Base-by-base conservation (phyloP, 2,113 vertebrate species). In the Ursus arctos region DNA sequence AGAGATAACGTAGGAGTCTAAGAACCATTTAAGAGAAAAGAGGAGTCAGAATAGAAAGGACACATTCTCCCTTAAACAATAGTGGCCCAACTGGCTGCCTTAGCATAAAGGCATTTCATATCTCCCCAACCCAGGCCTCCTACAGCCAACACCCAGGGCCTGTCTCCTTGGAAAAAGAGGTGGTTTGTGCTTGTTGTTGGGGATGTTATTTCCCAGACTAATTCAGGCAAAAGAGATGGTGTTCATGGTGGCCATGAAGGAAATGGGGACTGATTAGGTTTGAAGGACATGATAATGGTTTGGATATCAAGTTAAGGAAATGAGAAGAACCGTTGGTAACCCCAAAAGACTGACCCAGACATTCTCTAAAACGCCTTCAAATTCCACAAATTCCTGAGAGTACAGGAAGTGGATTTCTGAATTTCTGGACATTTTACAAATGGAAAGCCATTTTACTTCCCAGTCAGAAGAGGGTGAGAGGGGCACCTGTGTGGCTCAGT, bases 391-490 rank as follows among this genome's bases (percentile, higher is more conserved):
- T 81, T 82, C 40, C 40, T 40, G 28, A 81, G 7, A 47, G 49
- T 21, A 3, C 3, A 69, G 63, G 28, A 92, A 92, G 19, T 82
- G 6, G 9, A 84, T 72, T 80, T 72, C 40, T 77, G 49, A 67
- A 67, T 71, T 13, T 43, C 49, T 22, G 80, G 63, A 49, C 3
- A 57, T 74, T 88, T 96, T 95, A 33, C n/a, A 92, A 97, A 53
- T 61, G 31, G 43, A 87, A 89, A 96, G 22, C 1, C 15, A 12
- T 91, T 91, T 88, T 28, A 47, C 40, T 80, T 94, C 51, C 72
- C 26, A 69, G 6, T 26, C 19, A 61, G 61, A 94, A 85, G 24
- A 83, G 71, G 92, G 24, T 12, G 3, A 88, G 16, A 26, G 16
- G 33, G n/a, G 33, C 8, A 36, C 18, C 67, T 36, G 16, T 8